Evolutionary conservation across 2,797 vertebrate species (phyloP).

Genomic region (Sebastes trivittatus): DNA sequence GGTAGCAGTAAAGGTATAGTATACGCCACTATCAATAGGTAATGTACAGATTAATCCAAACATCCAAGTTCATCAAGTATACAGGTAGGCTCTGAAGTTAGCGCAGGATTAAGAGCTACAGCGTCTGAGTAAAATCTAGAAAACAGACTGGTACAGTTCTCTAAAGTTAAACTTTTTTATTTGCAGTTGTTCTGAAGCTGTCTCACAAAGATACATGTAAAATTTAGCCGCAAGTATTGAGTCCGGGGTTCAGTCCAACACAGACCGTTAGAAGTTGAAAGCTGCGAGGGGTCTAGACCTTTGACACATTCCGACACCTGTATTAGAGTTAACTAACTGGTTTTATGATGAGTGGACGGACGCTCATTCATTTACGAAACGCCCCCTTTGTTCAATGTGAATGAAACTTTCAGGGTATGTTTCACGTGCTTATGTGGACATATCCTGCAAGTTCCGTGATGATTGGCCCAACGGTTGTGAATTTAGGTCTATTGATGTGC

Average conservation of each 20-base stretch:
- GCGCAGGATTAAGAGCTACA: not conserved
- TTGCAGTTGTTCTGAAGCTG: not conserved
- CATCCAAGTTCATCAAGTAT: not conserved
- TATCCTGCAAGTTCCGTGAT: not conserved
- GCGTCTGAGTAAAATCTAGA: not conserved
- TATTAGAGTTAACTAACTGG: not conserved
- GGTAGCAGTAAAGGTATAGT: conserved; percentile 49
- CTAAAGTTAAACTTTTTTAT: not conserved
- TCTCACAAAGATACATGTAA: not conserved
- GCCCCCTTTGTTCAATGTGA: accelerated
- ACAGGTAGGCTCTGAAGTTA: not conserved
- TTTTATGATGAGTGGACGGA: not conserved
- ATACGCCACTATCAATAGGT: not conserved
- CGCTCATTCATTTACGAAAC: not conserved
- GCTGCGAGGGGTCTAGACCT: no score
- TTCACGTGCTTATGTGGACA: not conserved
- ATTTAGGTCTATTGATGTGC: no score
- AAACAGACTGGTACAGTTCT: not conserved
- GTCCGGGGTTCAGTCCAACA: no score
- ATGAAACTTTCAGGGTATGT: no score
- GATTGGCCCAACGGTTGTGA: no score
- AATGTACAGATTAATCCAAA: not conserved
- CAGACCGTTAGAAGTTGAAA: no score
- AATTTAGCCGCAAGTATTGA: no score
- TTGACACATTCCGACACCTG: no score